A percentile compares a stretch with the other conserved stretches of the same genome.
phyloP scores from a whole-genome alignment of 1,140 invertebrate genomes.

The Brachionus rubens region DNA sequence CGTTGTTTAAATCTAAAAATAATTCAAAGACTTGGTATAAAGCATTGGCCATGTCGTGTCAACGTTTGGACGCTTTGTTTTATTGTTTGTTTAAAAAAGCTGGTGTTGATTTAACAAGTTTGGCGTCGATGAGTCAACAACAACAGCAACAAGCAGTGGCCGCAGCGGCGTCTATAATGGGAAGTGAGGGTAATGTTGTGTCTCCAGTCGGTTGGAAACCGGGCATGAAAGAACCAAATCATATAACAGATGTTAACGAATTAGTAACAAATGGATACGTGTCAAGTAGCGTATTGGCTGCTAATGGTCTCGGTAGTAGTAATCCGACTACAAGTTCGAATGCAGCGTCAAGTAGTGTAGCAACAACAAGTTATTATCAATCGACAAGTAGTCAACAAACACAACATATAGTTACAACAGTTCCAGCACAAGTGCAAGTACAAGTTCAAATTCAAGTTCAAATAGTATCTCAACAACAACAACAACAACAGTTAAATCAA shows the following conservation, averaged over 20 bases:
- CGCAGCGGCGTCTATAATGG: slow-evolving; percentile 25
- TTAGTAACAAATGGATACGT: neutral
- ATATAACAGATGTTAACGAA: slow-evolving; percentile 41
- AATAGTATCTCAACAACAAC: slow-evolving; percentile 11
- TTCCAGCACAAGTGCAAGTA: slow-evolving; percentile 43
- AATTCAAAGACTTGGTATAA: slow-evolving; percentile 40
- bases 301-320: neutral
- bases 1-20: slow-evolving; percentile 36
- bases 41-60: slow-evolving; percentile 42
- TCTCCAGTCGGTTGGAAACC: slow-evolving; percentile 31
- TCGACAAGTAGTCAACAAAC: neutral
- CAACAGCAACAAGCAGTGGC: slow-evolving; percentile 45
- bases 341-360: neutral
- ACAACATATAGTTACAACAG: slow-evolving; percentile 40
- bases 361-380: neutral
- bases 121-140: slow-evolving; percentile 25
- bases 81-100: slow-evolving; percentile 46
- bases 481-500: slow-evolving; percentile 1
- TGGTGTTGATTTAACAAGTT: slow-evolving; percentile 41
- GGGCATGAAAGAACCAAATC: slow-evolving; percentile 19
- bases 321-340: neutral
- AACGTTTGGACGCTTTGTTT: slow-evolving; percentile 17
- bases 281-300: neutral
- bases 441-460: slow-evolving; percentile 44
- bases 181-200: neutral